Base-by-base conservation (phyloP, 92 coral and sea anemone genomes). In the Phenganax marumi region DNA sequence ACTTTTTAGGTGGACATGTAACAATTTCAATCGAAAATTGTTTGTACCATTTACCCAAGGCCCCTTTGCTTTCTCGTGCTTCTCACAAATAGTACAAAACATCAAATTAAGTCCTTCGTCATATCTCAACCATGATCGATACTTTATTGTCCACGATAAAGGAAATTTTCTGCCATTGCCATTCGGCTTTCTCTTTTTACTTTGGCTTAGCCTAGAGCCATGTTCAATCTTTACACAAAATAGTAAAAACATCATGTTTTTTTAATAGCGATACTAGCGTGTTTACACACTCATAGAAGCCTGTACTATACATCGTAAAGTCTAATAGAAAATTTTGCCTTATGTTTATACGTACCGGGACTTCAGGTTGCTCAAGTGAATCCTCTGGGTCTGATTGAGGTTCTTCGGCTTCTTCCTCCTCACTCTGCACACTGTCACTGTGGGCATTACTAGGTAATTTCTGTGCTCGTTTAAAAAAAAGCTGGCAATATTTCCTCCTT, bases 111-210 rank as follows among this genome's bases (percentile, higher is more conserved):
- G n/a, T n/a, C n/a, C n/a, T n/a, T n/a, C n/a, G n/a, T n/a, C n/a
- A n/a, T n/a, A n/a, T 60, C 68, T 60, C 19, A 60, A 60, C 68
- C 68, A 60, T 60, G 68, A 60, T 60, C 68, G 68, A 60, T 60
- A 8, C 21, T 60, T 60, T 60, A 60, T 9, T 60, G 11, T 60
- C 68, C 68, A 60, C 68, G 68, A 9, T 60, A 60, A 60, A n/a
- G 68, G 68, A n/a, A 60, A 60, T 60, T 60, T 60, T n/a, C 68
- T 60, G 68, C 7, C 19, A n/a, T 60, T 60, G 68, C n/a, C n/a
- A n/a, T n/a, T n/a, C n/a, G 9, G 68, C 21, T 60, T 60, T 60
- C 19, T 60, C 19, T 60, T 60, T n/a, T 60, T 60, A 8, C 10
- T 60, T 60, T 9, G 9, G 68, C 68, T n/a, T 60, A 23, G 68